These are phyloP conservation scores for Acinonyx jubatus DNA, from an alignment of 2,113 vertebrate genomes.

Conservation along the genomic window DNA sequence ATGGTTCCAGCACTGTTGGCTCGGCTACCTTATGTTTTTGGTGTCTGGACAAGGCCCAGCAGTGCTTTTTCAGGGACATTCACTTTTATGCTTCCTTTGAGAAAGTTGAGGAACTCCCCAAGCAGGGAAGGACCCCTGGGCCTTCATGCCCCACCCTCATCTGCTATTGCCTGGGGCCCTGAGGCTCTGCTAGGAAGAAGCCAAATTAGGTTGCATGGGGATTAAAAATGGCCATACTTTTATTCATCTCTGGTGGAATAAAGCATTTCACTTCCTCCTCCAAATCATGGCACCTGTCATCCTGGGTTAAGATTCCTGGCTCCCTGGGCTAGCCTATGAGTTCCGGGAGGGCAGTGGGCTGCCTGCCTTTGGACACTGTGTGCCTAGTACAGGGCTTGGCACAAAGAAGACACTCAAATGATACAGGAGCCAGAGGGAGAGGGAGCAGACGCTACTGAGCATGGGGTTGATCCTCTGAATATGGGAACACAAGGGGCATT, in stretches of 20 bases:
- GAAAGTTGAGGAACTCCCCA: neutral
- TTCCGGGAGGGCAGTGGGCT: neutral
- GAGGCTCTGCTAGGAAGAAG: neutral
- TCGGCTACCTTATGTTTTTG: neutral
- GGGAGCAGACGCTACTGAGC: neutral
- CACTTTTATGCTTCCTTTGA: neutral
- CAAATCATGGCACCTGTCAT: neutral
- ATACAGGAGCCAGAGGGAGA: neutral
- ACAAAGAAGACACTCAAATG: neutral
- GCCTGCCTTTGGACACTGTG: neutral
- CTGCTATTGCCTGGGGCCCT: neutral
- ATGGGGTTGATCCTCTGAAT: neutral
- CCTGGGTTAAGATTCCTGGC: neutral
- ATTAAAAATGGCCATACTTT: neutral
- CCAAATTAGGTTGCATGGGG: neutral
- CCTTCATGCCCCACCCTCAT: fast-evolving
- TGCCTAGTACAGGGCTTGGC: neutral
- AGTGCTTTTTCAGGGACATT: neutral
- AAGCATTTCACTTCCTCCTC: neutral
- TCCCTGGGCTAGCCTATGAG: neutral
- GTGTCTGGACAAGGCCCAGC: neutral
- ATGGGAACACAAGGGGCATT: neutral
- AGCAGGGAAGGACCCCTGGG: neutral
- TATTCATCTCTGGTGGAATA: neutral
- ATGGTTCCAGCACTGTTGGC: neutral